phyloP scores from a whole-genome alignment of 2,888 invertebrate genomes.

The Erannis defoliaria region DNA sequence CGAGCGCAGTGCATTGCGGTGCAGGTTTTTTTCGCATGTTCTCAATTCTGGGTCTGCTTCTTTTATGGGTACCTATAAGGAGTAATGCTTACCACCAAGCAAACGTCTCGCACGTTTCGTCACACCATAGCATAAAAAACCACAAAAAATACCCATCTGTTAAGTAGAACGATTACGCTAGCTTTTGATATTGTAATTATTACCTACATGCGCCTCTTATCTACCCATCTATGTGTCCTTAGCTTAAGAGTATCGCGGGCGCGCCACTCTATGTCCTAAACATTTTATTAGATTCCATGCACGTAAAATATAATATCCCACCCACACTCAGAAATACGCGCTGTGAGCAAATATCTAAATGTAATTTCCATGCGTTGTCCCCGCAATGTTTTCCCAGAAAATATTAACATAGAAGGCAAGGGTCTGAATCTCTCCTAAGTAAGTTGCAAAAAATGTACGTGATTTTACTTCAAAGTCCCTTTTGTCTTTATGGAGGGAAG shows the following conservation, averaged over 20 bases:
- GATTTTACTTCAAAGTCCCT: conserved; percentile 87
- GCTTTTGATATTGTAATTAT: too few relatives aligned
- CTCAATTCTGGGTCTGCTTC: too few relatives aligned
- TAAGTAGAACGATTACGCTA: too few relatives aligned
- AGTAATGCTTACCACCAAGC: too few relatives aligned
- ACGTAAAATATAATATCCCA: conserved; percentile 86
- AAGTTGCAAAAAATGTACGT: conserved; percentile 87
- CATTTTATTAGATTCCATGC: conserved; percentile 85
- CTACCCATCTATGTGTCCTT: conserved; percentile 8
- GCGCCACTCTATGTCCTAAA: conserved; percentile 71
- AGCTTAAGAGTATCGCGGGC: conserved; percentile 32
- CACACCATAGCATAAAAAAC: too few relatives aligned
- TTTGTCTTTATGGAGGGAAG: conserved; percentile 86
- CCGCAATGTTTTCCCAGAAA: conserved; percentile 86
- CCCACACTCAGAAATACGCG: conserved; percentile 82
- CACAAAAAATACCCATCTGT: too few relatives aligned
- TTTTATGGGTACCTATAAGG: too few relatives aligned
- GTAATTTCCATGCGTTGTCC: conserved; percentile 87
- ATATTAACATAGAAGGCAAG: conserved; percentile 86
- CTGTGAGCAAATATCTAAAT: conserved; percentile 85
- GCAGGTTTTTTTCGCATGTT: too few relatives aligned
- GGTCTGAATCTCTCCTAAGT: conserved; percentile 86
- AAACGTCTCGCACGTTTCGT: too few relatives aligned
- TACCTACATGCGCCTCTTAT: not conserved
- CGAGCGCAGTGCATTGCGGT: too few relatives aligned